Base-by-base conservation (phyloP, 2,797 vertebrate genomes). In the Mastacembelus armatus region DNA sequence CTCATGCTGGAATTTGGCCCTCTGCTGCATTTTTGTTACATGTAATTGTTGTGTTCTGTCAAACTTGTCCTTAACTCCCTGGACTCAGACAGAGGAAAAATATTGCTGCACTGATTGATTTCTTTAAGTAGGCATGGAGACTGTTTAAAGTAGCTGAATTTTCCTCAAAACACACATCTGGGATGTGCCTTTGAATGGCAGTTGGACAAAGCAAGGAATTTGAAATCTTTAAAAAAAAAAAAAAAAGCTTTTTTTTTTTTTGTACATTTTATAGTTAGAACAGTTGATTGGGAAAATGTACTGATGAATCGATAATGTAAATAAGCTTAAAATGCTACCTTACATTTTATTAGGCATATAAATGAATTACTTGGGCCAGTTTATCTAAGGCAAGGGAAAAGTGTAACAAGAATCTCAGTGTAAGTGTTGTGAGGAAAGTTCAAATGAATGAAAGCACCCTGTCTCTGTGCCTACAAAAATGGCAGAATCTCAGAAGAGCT, bases 11-110 rank as follows among this genome's bases (percentile, higher is more conserved):
- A 71, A 30, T 69, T 74, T 82, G 76, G 78, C 55, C 27, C 51
- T 71, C 52, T 74, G 66, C 70, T 85, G 69, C 58, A 66, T 85
- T 88, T 75, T 83, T 83, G 38, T 80, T 66, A 71, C 52, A 56
- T 55, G 70, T 76, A 42, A 71, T 70, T 78, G 68, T 83, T 70
- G 69, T 66, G 58, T 39, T 64, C 67, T 77, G 65, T 75, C 51
- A 59, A 65, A 61, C 57, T 50, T 63, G 44, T 61, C 70, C 81
- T 77, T 56, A 32, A 69, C 19, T 60, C 67, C 59, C 32, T 10
- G 14, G 71, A 68, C 56, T 74, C 40, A 9, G 27, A 52, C 14
- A 50, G 45, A 5, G 9, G 52, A 44, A 30, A 32, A 26, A 24
- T 9, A 0, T 7, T 26, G 10, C 22, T 27, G 4, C 6, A 2